Percentiles rank a stretch among this genome's conserved stretches.
Evolutionary conservation across 2,797 vertebrate genomes (phyloP).

Genomic region (Lophotriccus pileatus): DNA sequence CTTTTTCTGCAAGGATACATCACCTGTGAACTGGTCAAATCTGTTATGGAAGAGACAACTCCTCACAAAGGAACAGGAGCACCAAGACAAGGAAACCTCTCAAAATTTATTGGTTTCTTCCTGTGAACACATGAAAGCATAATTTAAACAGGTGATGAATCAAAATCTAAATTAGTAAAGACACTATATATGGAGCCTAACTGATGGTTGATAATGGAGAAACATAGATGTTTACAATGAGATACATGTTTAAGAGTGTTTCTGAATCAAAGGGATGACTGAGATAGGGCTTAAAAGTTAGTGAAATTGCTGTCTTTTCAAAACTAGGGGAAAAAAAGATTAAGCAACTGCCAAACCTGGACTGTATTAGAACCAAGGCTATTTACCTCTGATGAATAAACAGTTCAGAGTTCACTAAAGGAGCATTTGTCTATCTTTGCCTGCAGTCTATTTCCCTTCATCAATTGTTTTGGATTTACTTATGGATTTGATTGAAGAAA

Average conservation of each 20-base stretch:
- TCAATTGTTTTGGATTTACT: background rate
- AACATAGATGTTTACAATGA: background rate
- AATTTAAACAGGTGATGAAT: background rate
- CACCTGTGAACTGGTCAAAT: background rate
- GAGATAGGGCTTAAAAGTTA: background rate
- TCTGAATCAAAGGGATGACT: background rate
- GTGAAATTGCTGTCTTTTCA: background rate
- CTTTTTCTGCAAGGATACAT: background rate
- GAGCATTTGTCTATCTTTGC: background rate
- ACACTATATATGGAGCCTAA: rapidly evolving
- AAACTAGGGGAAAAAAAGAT: background rate
- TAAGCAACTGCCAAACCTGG: background rate
- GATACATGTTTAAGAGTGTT: background rate
- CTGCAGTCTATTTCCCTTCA: background rate
- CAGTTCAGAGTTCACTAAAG: background rate
- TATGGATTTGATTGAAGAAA: background rate
- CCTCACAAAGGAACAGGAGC: background rate
- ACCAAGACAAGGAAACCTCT: background rate
- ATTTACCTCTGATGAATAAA: background rate
- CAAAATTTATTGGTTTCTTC: background rate
- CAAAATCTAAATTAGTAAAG: background rate
- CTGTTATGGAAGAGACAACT: background rate
- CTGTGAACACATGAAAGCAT: background rate
- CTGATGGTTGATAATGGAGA: background rate
- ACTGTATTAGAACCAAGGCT: background rate